Percentiles rank a stretch among this genome's conserved stretches.
phyloP scores from a whole-genome alignment of 1,140 invertebrate genomes.

The Magallana ariakensis region DNA sequence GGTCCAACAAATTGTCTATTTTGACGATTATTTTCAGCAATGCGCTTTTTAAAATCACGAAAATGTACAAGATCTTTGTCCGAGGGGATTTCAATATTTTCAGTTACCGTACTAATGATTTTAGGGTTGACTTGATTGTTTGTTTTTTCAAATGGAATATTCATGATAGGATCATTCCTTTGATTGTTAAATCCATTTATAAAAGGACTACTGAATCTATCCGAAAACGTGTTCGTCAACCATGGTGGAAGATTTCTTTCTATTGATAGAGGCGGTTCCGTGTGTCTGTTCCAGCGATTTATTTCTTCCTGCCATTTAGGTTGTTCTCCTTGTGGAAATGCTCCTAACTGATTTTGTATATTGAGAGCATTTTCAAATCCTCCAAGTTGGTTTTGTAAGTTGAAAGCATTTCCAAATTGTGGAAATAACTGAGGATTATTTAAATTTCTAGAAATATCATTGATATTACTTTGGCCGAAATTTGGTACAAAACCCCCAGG shows the following conservation, averaged over 20 bases:
- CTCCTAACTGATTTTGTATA: neutral
- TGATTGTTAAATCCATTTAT: neutral
- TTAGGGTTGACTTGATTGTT: neutral
- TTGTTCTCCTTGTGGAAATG: neutral
- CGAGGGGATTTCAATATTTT: neutral
- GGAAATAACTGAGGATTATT: neutral
- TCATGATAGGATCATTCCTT: neutral
- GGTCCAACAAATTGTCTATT: no score
- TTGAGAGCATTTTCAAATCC: neutral
- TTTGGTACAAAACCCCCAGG: neutral
- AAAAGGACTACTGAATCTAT: neutral
- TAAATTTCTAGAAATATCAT: neutral
- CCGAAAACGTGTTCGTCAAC: neutral
- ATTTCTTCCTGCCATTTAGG: neutral
- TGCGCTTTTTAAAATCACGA: no score
- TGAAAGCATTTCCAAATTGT: neutral
- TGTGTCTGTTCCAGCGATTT: neutral
- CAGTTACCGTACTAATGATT: neutral
- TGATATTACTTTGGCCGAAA: neutral
- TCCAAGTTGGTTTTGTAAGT: neutral
- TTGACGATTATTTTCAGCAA: no score
- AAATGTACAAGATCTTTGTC: neutral
- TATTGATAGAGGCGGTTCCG: neutral
- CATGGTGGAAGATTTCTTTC: neutral
- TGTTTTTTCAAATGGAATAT: neutral